Evolutionary conservation across 2,113 vertebrate genomes (phyloP).

Genomic region (Halichoerus grypus): DNA sequence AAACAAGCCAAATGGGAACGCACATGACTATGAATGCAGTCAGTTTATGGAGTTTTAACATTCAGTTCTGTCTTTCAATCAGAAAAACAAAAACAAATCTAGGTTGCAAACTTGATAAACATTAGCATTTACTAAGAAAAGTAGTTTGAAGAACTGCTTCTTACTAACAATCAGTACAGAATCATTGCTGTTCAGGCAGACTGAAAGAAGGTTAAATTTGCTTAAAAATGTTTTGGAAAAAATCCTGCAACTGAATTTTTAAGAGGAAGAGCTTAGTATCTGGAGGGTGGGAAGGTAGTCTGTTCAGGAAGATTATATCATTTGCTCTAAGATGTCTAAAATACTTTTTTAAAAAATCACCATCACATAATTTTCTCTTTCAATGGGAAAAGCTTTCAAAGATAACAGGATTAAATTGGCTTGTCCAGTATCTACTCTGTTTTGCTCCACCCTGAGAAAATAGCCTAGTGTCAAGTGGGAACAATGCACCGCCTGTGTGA

Average conservation of each 20-base stretch:
- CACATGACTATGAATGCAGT: constrained; percentile 71
- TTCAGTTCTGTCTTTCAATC: constrained; percentile 88
- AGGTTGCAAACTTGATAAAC: constrained; percentile 86
- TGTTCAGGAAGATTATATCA: constrained; percentile 59
- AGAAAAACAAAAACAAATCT: constrained; percentile 84
- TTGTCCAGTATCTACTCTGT: background rate
- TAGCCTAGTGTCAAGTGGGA: background rate
- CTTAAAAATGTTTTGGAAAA: constrained; percentile 79
- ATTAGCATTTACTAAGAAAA: constrained; percentile 89
- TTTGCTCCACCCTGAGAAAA: background rate
- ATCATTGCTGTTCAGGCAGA: constrained; percentile 78
- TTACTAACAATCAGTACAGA: constrained; percentile 85
- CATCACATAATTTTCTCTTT: constrained; percentile 61
- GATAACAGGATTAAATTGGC: background rate
- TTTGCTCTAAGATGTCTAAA: constrained; percentile 71
- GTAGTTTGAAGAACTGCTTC: constrained; percentile 78
- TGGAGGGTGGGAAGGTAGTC: constrained; percentile 58
- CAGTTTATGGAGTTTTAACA: constrained; percentile 74
- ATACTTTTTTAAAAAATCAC: constrained; percentile 40
- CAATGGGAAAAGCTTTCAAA: constrained; percentile 31
- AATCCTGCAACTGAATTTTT: constrained; percentile 66
- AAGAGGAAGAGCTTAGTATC: constrained; percentile 53
- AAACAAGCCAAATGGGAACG: constrained; percentile 81
- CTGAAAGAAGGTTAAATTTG: constrained; percentile 78
- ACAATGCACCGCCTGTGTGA: background rate